Evolutionary conservation across 2,113 vertebrate genomes (phyloP).

Genomic region (Gymnocephalus cernua): DNA sequence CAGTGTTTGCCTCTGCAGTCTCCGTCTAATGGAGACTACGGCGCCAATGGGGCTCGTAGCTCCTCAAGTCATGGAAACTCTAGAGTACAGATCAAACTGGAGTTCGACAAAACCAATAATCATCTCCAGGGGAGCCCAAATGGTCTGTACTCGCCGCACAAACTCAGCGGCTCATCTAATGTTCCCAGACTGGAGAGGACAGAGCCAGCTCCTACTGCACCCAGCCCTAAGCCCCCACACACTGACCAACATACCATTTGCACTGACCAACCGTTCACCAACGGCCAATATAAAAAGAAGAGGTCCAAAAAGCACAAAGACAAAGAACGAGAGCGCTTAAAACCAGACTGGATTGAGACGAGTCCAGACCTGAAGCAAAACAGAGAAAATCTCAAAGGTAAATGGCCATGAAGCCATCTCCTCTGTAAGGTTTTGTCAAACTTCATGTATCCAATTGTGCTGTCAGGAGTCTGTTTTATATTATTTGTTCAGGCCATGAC

Average conservation of each 20-base stretch:
- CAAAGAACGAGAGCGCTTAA: slow-evolving; percentile 81
- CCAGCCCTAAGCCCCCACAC: slow-evolving; percentile 66
- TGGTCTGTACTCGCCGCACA: slow-evolving; percentile 74
- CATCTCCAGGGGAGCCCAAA: slow-evolving; percentile 75
- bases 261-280: slow-evolving; percentile 72
- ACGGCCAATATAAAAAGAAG: slow-evolving; percentile 82
- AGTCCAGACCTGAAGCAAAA: slow-evolving; percentile 80
- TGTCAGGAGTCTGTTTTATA: not conserved
- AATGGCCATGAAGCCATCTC: slow-evolving; percentile 11
- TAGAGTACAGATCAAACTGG: slow-evolving; percentile 69
- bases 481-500: not conserved
- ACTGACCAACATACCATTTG: slow-evolving; percentile 61
- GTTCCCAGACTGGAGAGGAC: slow-evolving; percentile 67
- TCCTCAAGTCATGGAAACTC: slow-evolving; percentile 66
- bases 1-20: slow-evolving; percentile 73
- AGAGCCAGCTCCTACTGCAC: slow-evolving; percentile 44
- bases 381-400: slow-evolving; percentile 83
- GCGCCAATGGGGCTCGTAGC: slow-evolving; percentile 52
- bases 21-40: slow-evolving; percentile 70
- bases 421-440: not conserved
- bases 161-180: slow-evolving; percentile 57
- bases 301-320: slow-evolving; percentile 87
- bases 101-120: slow-evolving; percentile 70
- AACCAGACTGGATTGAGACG: slow-evolving; percentile 82
- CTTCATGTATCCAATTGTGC: not conserved